Evolutionary conservation across 2,113 vertebrate genomes (phyloP).

Genomic region (Pelobates fuscus): DNA sequence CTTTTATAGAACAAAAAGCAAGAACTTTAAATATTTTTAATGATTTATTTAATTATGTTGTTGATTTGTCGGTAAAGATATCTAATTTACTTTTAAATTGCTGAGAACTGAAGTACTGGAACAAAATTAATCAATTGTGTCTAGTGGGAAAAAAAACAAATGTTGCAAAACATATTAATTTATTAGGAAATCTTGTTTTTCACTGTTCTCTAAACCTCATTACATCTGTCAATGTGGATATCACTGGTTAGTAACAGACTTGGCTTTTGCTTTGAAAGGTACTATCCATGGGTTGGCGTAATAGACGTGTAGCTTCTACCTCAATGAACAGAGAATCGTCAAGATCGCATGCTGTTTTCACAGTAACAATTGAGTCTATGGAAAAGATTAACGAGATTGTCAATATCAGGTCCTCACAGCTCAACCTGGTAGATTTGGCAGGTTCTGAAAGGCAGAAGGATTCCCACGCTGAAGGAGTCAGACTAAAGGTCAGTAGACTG

Average conservation of each 20-base stretch:
- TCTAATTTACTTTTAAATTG: no score
- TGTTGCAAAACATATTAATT: no score
- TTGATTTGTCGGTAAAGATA: no score
- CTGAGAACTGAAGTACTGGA: no score
- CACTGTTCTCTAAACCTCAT: no score
- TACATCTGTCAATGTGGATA: no score
- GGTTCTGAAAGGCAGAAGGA: constrained; percentile 94
- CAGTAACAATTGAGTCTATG: constrained; percentile 90
- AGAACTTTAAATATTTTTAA: background rate
- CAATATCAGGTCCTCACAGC: constrained; percentile 88
- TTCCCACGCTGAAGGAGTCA: constrained; percentile 85
- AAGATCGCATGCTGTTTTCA: constrained; percentile 93
- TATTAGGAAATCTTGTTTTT: no score
- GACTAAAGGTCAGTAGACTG: constrained; percentile 78
- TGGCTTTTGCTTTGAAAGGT: no score
- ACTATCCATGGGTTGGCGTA: constrained; percentile 89
- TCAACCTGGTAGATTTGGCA: constrained; percentile 93
- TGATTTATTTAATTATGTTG: background rate
- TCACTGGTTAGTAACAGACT: no score
- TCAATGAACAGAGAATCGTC: constrained; percentile 98
- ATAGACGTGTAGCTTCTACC: constrained; percentile 90
- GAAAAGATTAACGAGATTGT: constrained; percentile 82
- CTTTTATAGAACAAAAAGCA: background rate
- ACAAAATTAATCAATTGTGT: no score
- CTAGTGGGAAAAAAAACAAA: no score